Evolutionary conservation across 1,140 invertebrate genomes (phyloP).

Genomic region (Cydia strobilella): DNA sequence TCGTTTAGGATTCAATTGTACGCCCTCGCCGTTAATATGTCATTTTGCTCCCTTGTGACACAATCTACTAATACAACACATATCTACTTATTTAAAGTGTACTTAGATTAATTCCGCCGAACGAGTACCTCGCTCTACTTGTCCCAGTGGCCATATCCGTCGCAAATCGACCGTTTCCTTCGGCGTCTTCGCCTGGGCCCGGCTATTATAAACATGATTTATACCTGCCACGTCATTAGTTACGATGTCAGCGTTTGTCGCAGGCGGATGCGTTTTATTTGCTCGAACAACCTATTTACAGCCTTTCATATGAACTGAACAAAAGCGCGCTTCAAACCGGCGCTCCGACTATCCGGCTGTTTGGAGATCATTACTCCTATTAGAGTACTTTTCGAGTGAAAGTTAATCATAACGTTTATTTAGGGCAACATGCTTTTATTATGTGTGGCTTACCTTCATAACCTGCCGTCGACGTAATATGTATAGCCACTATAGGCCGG

Average conservation of each 20-base stretch:
- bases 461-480: neutral
- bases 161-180: slow-evolving; percentile 76
- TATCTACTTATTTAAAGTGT: no score
- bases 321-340: neutral
- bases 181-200: slow-evolving; percentile 56
- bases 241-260: slow-evolving; percentile 65
- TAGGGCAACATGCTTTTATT: neutral
- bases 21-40: no score
- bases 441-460: slow-evolving; percentile 17
- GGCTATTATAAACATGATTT: slow-evolving; percentile 75
- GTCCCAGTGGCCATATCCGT: slow-evolving; percentile 73
- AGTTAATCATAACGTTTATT: neutral
- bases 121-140: slow-evolving; percentile 54
- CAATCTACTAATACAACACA: no score
- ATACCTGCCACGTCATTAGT: slow-evolving; percentile 76
- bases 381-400: slow-evolving; percentile 9
- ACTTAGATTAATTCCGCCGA: slow-evolving; percentile 17
- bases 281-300: slow-evolving; percentile 55
- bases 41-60: no score
- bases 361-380: slow-evolving; percentile 17
- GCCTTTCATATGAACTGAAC: slow-evolving; percentile 21
- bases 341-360: neutral
- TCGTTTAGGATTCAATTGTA: no score
- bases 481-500: neutral
- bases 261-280: slow-evolving; percentile 67